These are phyloP conservation scores for Encarsia formosa DNA, from an alignment of 2,888 invertebrate genomes.

Conservation along the genomic window DNA sequence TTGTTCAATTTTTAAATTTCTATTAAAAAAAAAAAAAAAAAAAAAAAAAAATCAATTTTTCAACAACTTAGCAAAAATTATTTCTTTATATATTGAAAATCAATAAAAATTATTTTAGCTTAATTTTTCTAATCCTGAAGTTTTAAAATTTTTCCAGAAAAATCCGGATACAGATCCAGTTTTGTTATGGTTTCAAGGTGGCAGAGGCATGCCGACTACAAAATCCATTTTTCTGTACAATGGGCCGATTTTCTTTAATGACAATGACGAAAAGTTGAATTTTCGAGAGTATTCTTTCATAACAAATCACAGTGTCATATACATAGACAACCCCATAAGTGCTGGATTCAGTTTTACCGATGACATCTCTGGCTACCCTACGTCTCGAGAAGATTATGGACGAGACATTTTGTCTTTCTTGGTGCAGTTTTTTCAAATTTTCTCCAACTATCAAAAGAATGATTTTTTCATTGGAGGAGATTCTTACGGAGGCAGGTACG, in stretches of 20 bases:
- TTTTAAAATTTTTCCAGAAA: too few relatives aligned
- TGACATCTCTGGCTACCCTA: slow-evolving; percentile 70
- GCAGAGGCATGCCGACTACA: slow-evolving; percentile 37
- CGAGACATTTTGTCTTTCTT: slow-evolving; percentile 72
- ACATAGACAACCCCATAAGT: slow-evolving; percentile 90
- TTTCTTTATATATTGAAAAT: too few relatives aligned
- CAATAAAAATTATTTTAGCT: too few relatives aligned
- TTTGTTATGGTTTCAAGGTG: slow-evolving; percentile 69
- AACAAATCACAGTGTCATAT: slow-evolving; percentile 65
- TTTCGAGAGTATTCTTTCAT: slow-evolving; percentile 65
- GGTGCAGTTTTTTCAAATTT: slow-evolving; percentile 78
- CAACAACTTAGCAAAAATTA: too few relatives aligned
- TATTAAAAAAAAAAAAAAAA: too few relatives aligned
- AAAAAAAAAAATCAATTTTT: too few relatives aligned
- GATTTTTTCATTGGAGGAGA: slow-evolving; percentile 83
- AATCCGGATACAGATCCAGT: slow-evolving; percentile 1
- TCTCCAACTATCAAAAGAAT: slow-evolving; percentile 65
- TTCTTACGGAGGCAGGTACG: slow-evolving; percentile 76
- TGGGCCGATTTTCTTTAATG: slow-evolving; percentile 60
- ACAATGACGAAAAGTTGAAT: slow-evolving; percentile 42
- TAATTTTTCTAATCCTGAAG: too few relatives aligned
- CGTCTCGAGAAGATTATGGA: slow-evolving; percentile 74
- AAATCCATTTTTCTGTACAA: slow-evolving; percentile 62
- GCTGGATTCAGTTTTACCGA: slow-evolving; percentile 89
- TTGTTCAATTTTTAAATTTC: too few relatives aligned